Evolutionary conservation across 2,797 vertebrate species (phyloP).

Genomic region (Circus cinereus): DNA sequence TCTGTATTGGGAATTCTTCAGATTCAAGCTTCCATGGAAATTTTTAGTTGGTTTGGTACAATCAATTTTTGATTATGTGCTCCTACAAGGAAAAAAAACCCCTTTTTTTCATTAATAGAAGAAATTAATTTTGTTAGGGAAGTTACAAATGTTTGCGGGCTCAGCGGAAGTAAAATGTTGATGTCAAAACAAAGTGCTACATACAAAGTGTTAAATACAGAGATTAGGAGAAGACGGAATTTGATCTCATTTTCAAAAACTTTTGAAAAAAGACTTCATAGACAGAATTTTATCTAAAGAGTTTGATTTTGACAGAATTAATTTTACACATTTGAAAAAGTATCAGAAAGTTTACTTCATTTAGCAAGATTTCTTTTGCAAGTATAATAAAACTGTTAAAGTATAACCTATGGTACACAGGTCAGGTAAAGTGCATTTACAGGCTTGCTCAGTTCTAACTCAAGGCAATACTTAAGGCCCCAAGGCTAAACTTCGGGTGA

Average conservation of each 20-base stretch:
- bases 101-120: background rate
- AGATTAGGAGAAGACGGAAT: background rate
- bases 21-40: background rate
- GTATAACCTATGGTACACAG: background rate
- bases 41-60: background rate
- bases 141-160: background rate
- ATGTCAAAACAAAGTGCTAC: background rate
- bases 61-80: constrained; percentile 5
- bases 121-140: background rate
- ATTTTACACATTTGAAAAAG: background rate
- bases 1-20: constrained; percentile 32
- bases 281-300: background rate
- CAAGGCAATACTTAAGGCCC: background rate
- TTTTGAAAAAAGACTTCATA: background rate
- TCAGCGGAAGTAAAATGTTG: background rate
- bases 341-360: background rate
- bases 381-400: background rate
- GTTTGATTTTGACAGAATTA: background rate
- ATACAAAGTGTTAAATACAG: background rate
- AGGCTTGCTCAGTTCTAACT: background rate
- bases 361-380: background rate
- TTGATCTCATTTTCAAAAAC: background rate
- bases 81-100: background rate
- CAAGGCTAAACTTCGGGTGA: background rate
- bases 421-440: background rate